Conservation (phyloP, 2,888 invertebrate genomes). For the Calameuta filiformis region DNA sequence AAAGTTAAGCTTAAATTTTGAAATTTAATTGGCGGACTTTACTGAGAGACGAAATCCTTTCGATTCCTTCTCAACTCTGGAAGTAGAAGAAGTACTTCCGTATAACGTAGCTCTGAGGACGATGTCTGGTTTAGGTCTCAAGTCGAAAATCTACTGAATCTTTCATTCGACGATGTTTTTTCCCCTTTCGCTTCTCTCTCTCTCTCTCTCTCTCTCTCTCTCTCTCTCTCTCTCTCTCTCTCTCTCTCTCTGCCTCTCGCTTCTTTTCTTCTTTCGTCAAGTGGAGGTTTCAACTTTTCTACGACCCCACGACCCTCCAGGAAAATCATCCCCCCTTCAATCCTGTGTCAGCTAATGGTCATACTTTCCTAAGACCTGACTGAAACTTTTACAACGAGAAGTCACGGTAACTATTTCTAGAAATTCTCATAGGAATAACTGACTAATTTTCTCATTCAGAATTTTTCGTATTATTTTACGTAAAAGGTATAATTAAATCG, state of each 20-base stretch:
- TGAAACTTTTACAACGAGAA: background rate
- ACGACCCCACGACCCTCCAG: background rate
- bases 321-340: background rate
- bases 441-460: background rate
- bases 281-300: background rate
- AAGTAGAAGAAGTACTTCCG: background rate
- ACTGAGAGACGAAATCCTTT: background rate
- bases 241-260: background rate
- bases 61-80: background rate
- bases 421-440: background rate
- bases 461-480: background rate
- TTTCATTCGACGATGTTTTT: background rate
- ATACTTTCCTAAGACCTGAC: background rate
- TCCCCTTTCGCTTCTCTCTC: background rate
- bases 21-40: background rate
- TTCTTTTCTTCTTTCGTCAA: background rate
- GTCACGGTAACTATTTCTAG: background rate
- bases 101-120: background rate
- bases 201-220: background rate
- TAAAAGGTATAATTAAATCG: background rate
- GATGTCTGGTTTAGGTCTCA: background rate
- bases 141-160: background rate
- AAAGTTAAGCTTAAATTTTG: too few relatives aligned
- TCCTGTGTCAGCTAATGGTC: background rate
- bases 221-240: background rate